Percentiles rank a stretch among this genome's conserved stretches.
Evolutionary conservation across 2,888 invertebrate species (phyloP).

Genomic region (Peribatodes rhomboidaria): DNA sequence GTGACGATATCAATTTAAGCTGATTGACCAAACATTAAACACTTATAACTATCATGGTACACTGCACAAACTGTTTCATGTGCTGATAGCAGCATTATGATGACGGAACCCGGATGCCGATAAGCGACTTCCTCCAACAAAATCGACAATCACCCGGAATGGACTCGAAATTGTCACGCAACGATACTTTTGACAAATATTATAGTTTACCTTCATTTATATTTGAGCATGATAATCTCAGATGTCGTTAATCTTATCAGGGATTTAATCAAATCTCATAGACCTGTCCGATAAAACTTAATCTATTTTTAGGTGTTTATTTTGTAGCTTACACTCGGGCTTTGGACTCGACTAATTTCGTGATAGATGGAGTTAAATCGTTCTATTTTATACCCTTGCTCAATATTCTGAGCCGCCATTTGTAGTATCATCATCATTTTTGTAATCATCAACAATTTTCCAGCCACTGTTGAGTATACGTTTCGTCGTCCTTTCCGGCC

Average conservation of each 20-base stretch:
- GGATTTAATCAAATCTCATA: slow-evolving; percentile 2
- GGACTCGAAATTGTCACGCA: neutral
- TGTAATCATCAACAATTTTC: no score
- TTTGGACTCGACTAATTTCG: neutral
- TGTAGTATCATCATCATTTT: no score
- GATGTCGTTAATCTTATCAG: slow-evolving; percentile 2
- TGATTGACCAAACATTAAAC: neutral
- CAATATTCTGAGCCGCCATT: no score
- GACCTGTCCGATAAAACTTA: neutral
- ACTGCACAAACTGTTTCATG: neutral
- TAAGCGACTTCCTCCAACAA: slow-evolving; percentile 16
- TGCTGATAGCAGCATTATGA: no score
- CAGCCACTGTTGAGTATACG: no score
- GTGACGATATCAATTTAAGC: no score
- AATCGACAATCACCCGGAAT: slow-evolving; percentile 11
- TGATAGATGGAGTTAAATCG: neutral
- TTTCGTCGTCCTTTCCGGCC: no score
- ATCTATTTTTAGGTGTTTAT: neutral
- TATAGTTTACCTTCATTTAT: neutral
- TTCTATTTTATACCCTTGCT: no score
- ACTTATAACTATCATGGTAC: neutral
- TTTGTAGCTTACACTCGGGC: neutral
- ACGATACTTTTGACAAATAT: neutral
- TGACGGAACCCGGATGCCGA: slow-evolving; percentile 6
- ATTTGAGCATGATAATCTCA: neutral